These are phyloP conservation scores for Kryptopterus vitreolus DNA, from an alignment of 2,797 vertebrate species.

Conservation along the genomic window DNA sequence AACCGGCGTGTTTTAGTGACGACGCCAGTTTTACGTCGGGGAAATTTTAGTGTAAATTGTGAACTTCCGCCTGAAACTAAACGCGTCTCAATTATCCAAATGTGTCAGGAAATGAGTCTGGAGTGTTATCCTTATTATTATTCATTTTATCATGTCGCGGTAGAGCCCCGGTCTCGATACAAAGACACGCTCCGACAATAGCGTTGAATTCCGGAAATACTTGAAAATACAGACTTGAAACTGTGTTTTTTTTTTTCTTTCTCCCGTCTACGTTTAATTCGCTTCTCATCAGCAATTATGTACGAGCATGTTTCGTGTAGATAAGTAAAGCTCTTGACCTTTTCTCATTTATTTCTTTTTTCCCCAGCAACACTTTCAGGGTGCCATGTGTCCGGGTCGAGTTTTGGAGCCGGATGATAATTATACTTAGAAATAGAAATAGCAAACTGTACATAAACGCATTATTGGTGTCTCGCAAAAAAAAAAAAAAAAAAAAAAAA, in stretches of 20 bases:
- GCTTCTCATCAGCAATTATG: conserved; percentile 14
- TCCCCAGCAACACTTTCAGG: neutral
- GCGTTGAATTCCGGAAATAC: neutral
- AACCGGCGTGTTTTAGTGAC: neutral
- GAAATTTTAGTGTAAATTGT: neutral
- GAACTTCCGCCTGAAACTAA: neutral
- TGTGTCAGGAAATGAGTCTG: neutral
- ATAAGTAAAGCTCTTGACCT: conserved; percentile 27
- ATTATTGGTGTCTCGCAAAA: neutral
- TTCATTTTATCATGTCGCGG: neutral
- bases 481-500: no score
- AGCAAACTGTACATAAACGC: neutral
- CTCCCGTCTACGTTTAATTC: neutral
- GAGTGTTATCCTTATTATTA: neutral
- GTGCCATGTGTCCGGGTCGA: neutral
- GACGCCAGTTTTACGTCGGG: neutral
- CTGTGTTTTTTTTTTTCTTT: neutral
- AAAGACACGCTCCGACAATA: neutral
- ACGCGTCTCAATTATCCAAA: no score
- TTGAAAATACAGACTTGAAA: neutral
- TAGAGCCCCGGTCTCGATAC: neutral
- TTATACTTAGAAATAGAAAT: conserved; percentile 17
- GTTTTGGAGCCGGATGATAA: neutral
- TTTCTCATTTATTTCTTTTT: conserved; percentile 1
- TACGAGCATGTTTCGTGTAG: conserved; percentile 4